Evolutionary conservation across 2,113 vertebrate species (phyloP), one percentile per base, ranked within the genome.

Genomic region (Engraulis encrasicolus): DNA sequence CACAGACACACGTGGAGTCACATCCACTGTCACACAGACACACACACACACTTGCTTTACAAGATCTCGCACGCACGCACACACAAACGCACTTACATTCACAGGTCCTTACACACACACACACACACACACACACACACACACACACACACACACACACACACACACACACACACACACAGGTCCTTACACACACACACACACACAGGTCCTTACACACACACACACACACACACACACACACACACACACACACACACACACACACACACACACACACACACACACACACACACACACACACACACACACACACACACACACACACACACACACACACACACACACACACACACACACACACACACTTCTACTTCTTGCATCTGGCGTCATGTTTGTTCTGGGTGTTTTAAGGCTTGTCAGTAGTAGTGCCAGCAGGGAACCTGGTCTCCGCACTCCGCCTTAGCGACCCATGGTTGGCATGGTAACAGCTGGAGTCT

Each of bases 401-500:
- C 2, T 34, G n/a, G n/a, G n/a, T n/a, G 66, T 74, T 74, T 74
- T 74, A 74, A 74, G 66, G 66, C 66, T 34, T 74, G 66, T 74
- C 66, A 74, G 66, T 31, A 74, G 66, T 74, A 34, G 31, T 31
- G 31, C 31, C 27, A 34, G 15, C 40, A 36, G 7, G 9, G 9
- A 14, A 1, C 23, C 31, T 34, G n/a, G n/a, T n/a, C 11, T 74
- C 31, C 27, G 15, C 66, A 34, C 27, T 3, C 27, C 31, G 17
- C 66, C 61, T 74, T 74, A 74, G 66, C 66, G 66, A 11, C 66
- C 66, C 98, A 99, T 98, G 38, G 98, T 99, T 82, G 98, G 98
- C 97, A 99, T 99, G 87, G 97, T 97, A 81, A 99, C 97, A 1
- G 97, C 94, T 86, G 98, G 96, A 84, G 94, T 96, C 88, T 95